Base-by-base conservation (phyloP, 1,140 invertebrate genomes). In the Xylocopa sonorina region DNA sequence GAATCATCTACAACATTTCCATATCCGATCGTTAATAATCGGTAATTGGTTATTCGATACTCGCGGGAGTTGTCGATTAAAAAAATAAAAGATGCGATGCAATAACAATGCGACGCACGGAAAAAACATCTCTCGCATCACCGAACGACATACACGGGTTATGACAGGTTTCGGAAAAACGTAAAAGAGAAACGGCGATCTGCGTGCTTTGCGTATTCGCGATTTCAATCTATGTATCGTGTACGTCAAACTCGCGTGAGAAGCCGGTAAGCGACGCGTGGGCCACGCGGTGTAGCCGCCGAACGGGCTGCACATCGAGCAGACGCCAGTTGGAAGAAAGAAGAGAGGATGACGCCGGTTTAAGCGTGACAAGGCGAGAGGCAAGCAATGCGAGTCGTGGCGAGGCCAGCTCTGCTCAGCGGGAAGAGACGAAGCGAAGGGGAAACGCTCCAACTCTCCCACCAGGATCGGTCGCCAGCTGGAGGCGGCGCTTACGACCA, bases 401-500 rank as follows among this genome's bases (percentile, higher is more conserved):
- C 27, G 21, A 6, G 24, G 9, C 24, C 0, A 14, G 16, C 4
- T 32, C 3, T 5, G 46, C 10, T 43, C 18, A 24, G 64, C 9
- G n/a, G 60, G 4, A 14, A n/a, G 21, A 24, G 57, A n/a, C 14
- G 60, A 43, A 14, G 2, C 34, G 58, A 63, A 16, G n/a, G 7
- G 60, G 43, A 43, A 41, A 21, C 38, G n/a, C n/a, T n/a, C n/a
- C n/a, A n/a, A n/a, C n/a, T n/a, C n/a, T n/a, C n/a, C n/a, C n/a
- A n/a, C n/a, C n/a, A n/a, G n/a, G n/a, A n/a, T n/a, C n/a, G n/a
- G n/a, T n/a, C n/a, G n/a, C n/a, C n/a, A n/a, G n/a, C n/a, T n/a
- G n/a, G 72, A 87, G 88, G 88, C 86, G 88, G 88, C 77, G 87
- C 86, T 83, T 87, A 68, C 60, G 67, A 53, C 55, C 71, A 80